Base-by-base conservation (phyloP, 2,797 vertebrate species). In the Uromys caudimaculatus region DNA sequence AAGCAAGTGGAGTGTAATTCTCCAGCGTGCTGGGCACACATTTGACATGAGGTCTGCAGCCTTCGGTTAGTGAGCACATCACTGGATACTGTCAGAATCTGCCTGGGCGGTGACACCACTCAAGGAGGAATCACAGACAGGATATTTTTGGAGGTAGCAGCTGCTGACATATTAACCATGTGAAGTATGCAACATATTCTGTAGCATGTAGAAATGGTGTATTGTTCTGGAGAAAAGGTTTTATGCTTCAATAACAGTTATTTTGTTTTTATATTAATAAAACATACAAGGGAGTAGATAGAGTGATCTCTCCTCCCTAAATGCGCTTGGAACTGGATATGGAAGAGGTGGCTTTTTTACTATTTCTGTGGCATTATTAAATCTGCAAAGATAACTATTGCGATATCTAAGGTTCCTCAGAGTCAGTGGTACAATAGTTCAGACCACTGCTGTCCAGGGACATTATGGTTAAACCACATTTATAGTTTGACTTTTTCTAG, bases 61-160 rank as follows among this genome's bases (percentile, higher is more conserved):
- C 17, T 88, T 93, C 47, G 4, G 35, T 60, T 24, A 52, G 84
- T 11, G 71, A 95, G 75, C 8, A 0, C 35, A 44, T 16, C 64
- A 12, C 47, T 6, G 9, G 79, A 27, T 64, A n/a, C 56, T 83
- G 24, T 87, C 77, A 75, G 82, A 41, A 83, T 88, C 82, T 94
- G 14, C 54, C 60, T 17, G 67, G 1, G 1, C 23, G 13, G 23
- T 88, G 91, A 73, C n/a, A 77, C 29, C 62, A 12, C 32, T 81
- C 64, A 44, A 27, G 75, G n/a, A 29, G 23, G 75, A 93, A 47
- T 82, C 41, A 41, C 76, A 95, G 87, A 69, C n/a, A 29, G 78
- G 62, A 35, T 71, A 19, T 58, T 91, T 92, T 93, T 92, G 73
- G 73, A n/a, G 54, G 83, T 69, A 77, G 94, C 29, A 12, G 38